Evolutionary conservation across 2,113 vertebrate species (phyloP).

Genomic region (Aldabrachelys gigantea): DNA sequence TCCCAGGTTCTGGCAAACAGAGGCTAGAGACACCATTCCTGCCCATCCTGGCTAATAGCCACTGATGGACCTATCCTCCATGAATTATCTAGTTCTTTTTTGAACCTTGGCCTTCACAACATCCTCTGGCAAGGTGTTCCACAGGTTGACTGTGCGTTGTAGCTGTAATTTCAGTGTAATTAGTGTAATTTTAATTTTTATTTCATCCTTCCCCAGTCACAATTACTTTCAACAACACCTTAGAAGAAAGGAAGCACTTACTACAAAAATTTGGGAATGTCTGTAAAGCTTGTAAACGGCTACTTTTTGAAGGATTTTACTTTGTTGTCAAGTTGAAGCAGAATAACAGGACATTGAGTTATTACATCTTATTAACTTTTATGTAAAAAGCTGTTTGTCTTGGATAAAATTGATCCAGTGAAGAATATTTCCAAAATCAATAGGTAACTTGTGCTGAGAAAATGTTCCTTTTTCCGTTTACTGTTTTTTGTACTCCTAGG

Average conservation of each 20-base stretch:
- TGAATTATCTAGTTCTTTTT: no score
- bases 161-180: not conserved
- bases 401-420: not conserved
- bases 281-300: not conserved
- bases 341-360: not conserved
- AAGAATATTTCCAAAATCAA: not conserved
- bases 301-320: constrained; percentile 28
- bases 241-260: not conserved
- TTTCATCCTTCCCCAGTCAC: not conserved
- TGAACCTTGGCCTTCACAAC: no score
- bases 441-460: not conserved
- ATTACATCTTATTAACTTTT: not conserved
- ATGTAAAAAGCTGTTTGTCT: not conserved
- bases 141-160: no score
- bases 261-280: not conserved
- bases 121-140: no score
- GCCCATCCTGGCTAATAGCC: no score
- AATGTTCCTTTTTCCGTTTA: not conserved
- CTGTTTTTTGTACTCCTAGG: not conserved
- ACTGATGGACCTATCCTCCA: no score
- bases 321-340: not conserved
- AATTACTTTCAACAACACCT: not conserved
- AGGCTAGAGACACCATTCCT: no score
- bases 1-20: no score
- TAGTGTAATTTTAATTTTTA: not conserved